Percentiles rank a stretch among this genome's conserved stretches.
Conservation (phyloP, 2,113 vertebrate species). For the Sebastes fasciatus region DNA sequence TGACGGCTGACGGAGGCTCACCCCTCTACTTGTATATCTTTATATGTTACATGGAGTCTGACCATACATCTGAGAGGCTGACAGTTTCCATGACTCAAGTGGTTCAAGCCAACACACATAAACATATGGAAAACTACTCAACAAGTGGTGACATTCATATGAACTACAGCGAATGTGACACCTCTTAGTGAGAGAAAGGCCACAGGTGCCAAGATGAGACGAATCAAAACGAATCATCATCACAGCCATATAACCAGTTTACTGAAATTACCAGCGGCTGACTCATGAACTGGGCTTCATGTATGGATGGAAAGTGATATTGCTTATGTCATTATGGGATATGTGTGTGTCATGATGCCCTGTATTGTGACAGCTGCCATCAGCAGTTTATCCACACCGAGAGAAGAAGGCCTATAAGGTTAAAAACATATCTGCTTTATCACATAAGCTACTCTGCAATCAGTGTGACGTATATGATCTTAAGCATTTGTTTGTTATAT, state of each 20-base stretch:
- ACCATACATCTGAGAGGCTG: not conserved
- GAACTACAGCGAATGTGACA: constrained; percentile 28
- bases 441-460: not conserved
- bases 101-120: not conserved
- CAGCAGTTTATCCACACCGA: not conserved
- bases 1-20: constrained; percentile 37
- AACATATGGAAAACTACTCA: not conserved
- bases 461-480: not conserved
- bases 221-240: constrained; percentile 19
- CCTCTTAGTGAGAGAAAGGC: not conserved
- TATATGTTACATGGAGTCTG: not conserved
- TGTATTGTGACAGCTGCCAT: constrained; percentile 16
- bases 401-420: not conserved
- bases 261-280: constrained; percentile 29
- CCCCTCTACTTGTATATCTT: not conserved
- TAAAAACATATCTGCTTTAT: not conserved
- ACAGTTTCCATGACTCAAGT: constrained; percentile 34
- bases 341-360: constrained; percentile 11
- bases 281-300: constrained; percentile 5
- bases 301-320: not conserved
- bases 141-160: not conserved
- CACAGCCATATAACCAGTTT: constrained; percentile 28
- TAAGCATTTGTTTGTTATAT: not conserved
- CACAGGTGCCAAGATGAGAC: not conserved
- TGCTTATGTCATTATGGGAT: constrained; percentile 13